Evolutionary conservation across 2,113 vertebrate species (phyloP).

Genomic region (Phalacrocorax pelagicus): DNA sequence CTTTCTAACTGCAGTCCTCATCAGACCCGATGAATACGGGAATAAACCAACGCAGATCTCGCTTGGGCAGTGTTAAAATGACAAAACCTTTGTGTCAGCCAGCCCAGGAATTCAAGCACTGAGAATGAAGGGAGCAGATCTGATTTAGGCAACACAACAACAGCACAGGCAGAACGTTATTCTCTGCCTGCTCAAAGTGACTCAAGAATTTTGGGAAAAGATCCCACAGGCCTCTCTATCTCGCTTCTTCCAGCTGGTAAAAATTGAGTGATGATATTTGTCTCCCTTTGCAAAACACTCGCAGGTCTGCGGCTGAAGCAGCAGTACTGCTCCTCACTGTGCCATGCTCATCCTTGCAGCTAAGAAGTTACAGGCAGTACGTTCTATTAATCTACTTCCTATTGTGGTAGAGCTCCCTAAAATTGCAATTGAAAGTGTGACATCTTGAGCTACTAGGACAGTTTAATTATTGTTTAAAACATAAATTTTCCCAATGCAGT

Average conservation of each 20-base stretch:
- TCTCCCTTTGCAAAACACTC: background rate
- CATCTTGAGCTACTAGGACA: background rate
- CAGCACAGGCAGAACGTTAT: background rate
- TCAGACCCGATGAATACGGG: background rate
- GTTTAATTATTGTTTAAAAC: conserved; percentile 47
- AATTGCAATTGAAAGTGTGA: conserved; percentile 14
- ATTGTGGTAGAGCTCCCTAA: conserved; percentile 12
- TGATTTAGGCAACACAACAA: background rate
- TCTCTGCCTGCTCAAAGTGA: background rate
- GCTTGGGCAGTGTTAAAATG: background rate
- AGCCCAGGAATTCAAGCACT: background rate
- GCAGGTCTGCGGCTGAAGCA: background rate
- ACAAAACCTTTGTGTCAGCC: background rate
- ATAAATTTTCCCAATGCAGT: conserved; percentile 7
- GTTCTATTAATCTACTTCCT: conserved; percentile 15
- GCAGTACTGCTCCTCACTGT: background rate
- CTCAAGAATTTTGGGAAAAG: background rate
- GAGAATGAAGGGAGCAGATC: background rate
- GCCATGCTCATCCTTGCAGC: background rate
- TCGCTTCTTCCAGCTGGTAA: background rate
- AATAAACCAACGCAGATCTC: conserved; percentile 21
- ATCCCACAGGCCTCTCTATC: background rate
- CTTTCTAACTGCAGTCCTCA: background rate
- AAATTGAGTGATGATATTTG: background rate
- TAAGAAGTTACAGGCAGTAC: background rate